Percentiles rank a stretch among this genome's conserved stretches.
These are phyloP conservation scores for Puffinus mauretanicus DNA, from an alignment of 2,113 vertebrate species.

Conservation along the genomic window DNA sequence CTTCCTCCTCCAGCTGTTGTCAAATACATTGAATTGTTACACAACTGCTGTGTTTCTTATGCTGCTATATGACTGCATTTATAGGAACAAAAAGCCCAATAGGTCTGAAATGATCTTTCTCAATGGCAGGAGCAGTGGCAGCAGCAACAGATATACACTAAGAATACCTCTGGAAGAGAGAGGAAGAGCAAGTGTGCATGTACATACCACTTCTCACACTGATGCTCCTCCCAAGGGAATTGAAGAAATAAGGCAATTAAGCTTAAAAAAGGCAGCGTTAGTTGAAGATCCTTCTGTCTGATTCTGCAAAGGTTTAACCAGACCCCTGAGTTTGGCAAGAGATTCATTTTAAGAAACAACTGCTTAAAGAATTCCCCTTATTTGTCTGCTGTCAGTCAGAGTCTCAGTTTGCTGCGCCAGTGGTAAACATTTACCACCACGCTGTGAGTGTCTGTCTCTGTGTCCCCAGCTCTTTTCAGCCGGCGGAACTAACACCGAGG, in stretches of 20 bases:
- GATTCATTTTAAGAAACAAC: background rate
- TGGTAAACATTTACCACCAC: background rate
- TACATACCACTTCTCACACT: background rate
- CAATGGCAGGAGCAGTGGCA: background rate
- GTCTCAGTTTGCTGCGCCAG: background rate
- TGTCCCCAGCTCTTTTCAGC: background rate
- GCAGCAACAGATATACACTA: background rate
- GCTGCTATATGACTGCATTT: background rate
- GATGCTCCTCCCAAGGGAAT: background rate
- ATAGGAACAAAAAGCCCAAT: background rate
- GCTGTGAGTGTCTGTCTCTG: background rate
- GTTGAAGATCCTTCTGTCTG: background rate
- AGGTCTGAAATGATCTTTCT: background rate
- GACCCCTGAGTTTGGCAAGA: background rate
- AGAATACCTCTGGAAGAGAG: background rate
- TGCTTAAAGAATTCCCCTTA: background rate
- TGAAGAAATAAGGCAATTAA: background rate
- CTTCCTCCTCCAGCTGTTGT: background rate
- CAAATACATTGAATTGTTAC: background rate
- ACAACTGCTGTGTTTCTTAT: background rate
- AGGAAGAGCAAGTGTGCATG: background rate
- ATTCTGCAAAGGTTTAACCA: background rate
- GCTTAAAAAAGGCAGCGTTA: background rate
- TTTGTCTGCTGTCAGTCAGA: background rate
- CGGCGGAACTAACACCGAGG: background rate